Percentiles rank a stretch among this genome's conserved stretches.
These are phyloP conservation scores for Otus sunia DNA, from an alignment of 2,113 vertebrate species.

Conservation along the genomic window DNA sequence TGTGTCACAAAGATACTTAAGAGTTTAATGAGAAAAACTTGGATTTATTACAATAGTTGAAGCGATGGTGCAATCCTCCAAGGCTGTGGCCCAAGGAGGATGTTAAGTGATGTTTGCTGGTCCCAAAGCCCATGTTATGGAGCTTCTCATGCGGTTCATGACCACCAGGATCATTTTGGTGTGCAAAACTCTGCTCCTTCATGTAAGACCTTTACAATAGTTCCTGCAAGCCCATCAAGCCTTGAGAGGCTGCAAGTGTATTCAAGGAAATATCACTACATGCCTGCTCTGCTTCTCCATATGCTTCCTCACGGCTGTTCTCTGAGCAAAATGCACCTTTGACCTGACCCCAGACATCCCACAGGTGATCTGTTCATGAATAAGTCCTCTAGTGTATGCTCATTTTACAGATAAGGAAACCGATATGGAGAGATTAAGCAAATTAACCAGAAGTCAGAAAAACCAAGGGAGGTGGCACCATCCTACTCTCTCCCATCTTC, in stretches of 20 bases:
- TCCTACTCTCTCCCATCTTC: neutral
- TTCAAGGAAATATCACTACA: neutral
- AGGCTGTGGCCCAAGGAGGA: neutral
- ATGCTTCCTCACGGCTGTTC: neutral
- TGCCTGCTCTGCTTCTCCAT: neutral
- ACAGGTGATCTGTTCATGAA: neutral
- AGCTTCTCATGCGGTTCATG: neutral
- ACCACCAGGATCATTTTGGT: neutral
- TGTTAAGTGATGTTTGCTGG: neutral
- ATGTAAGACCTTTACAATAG: neutral
- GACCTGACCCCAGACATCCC: neutral
- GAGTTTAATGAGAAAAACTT: neutral
- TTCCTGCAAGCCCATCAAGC: neutral
- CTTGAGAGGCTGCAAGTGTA: neutral
- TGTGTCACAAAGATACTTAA: neutral
- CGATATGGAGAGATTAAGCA: accelerated
- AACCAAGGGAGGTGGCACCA: neutral
- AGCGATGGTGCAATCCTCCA: neutral
- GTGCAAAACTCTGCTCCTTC: neutral
- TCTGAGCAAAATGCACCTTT: neutral
- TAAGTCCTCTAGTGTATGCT: neutral
- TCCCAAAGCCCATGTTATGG: neutral
- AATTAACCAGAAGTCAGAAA: neutral
- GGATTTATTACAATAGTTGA: neutral
- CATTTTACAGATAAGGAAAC: neutral